Evolutionary conservation across 2,888 invertebrate genomes (phyloP).

Genomic region (Biston betularia): DNA sequence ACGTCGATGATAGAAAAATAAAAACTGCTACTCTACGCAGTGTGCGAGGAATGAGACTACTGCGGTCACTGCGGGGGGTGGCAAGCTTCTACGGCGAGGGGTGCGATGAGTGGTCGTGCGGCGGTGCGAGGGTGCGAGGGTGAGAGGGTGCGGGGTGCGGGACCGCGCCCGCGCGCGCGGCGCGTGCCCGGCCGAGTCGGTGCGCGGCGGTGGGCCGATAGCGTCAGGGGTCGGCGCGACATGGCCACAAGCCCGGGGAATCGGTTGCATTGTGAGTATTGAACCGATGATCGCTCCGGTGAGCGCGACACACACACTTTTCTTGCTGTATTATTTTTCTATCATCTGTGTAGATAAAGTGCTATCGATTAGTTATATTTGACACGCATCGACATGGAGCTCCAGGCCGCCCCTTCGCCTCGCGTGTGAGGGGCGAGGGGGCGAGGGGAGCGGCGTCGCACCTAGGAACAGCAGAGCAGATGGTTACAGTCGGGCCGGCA

Average conservation of each 20-base stretch:
- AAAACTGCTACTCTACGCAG: slow-evolving; percentile 42
- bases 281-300: slow-evolving; percentile 59
- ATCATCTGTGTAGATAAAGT: slow-evolving; percentile 54
- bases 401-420: slow-evolving; percentile 36
- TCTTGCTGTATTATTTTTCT: slow-evolving; percentile 60
- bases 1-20: slow-evolving; percentile 49
- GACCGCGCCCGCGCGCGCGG: slow-evolving; percentile 31
- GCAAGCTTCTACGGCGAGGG: slow-evolving; percentile 18
- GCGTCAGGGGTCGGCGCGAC: slow-evolving; percentile 52
- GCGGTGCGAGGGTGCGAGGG: slow-evolving; percentile 22
- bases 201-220: slow-evolving; percentile 26
- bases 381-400: background rate
- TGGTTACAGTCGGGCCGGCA: background rate
- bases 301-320: slow-evolving; percentile 56
- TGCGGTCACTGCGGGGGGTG: slow-evolving; percentile 7
- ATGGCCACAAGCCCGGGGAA: slow-evolving; percentile 56
- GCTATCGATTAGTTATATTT: slow-evolving; percentile 27
- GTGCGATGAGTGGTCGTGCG: slow-evolving; percentile 22
- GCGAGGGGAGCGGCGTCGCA: too few relatives aligned
- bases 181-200: slow-evolving; percentile 39
- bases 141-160: slow-evolving; percentile 35
- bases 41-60: slow-evolving; percentile 36
- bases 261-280: slow-evolving; percentile 53
- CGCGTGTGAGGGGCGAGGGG: slow-evolving; percentile 22
- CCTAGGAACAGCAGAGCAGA: background rate